These are phyloP conservation scores for Suillia variegata DNA, from an alignment of 2,888 invertebrate species.

Conservation along the genomic window DNA sequence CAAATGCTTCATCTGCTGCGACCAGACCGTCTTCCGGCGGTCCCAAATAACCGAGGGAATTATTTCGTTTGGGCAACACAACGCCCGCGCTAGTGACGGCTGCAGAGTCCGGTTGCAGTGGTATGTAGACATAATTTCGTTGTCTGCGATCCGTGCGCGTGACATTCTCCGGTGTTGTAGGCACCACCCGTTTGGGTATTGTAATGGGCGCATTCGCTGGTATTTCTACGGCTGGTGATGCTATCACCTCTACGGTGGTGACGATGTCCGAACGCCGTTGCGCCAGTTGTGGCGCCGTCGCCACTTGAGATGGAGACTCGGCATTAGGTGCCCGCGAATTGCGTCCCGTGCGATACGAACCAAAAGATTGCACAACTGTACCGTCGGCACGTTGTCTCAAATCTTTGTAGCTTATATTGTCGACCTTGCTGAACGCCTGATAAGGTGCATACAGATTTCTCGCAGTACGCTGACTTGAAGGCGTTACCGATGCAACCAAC, in stretches of 20 bases:
- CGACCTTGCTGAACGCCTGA: constrained; percentile 55
- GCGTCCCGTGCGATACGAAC: constrained; percentile 51
- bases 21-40: constrained; percentile 50
- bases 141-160: constrained; percentile 43
- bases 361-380: constrained; percentile 54
- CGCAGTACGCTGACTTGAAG: constrained; percentile 40
- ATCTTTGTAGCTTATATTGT: constrained; percentile 55
- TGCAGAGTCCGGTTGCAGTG: constrained; percentile 39
- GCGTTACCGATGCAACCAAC: constrained; percentile 30
- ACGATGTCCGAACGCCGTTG: constrained; percentile 48
- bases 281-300: constrained; percentile 19
- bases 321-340: neutral
- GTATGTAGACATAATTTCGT: constrained; percentile 58
- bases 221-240: constrained; percentile 44
- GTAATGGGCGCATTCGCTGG: constrained; percentile 47
- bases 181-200: constrained; percentile 52
- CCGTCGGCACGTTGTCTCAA: constrained; percentile 53
- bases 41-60: constrained; percentile 45
- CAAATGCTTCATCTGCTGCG: constrained; percentile 44
- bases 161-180: constrained; percentile 43
- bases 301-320: constrained; percentile 1
- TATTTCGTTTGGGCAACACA: constrained; percentile 47
- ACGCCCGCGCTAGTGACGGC: constrained; percentile 6
- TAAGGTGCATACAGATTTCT: constrained; percentile 60
- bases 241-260: constrained; percentile 42